Evolutionary conservation across 2,113 vertebrate genomes (phyloP).

Genomic region (Chaetura pelagica): DNA sequence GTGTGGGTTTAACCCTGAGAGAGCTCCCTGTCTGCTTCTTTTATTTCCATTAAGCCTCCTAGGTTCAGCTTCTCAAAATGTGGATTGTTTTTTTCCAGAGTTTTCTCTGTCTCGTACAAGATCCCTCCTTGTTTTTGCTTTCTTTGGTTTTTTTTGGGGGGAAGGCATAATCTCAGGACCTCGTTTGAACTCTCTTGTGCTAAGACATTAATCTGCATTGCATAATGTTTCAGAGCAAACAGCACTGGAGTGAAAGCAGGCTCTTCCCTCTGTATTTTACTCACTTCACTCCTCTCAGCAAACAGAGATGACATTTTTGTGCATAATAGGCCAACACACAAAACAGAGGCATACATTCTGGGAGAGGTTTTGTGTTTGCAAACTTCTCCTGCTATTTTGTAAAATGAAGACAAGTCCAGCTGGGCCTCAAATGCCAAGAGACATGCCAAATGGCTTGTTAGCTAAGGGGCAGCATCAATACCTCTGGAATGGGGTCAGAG

Average conservation of each 20-base stretch:
- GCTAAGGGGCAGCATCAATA: not conserved
- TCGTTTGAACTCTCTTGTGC: constrained; percentile 27
- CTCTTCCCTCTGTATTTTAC: not conserved
- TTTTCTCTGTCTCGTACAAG: not conserved
- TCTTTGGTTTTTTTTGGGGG: not conserved
- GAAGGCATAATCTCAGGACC: constrained; percentile 31
- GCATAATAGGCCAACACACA: constrained; percentile 18
- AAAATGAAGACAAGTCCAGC: constrained; percentile 3
- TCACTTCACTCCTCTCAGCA: constrained; percentile 23
- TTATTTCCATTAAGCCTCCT: not conserved
- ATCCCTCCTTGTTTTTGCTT: not conserved
- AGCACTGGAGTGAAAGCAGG: constrained; percentile 30
- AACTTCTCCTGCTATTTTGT: not conserved
- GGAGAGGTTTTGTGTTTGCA: not conserved
- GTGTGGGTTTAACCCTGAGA: not conserved
- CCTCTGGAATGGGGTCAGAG: not conserved
- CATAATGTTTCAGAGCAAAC: constrained; percentile 25
- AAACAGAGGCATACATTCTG: not conserved
- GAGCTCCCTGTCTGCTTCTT: not conserved
- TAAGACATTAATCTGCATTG: constrained; percentile 47
- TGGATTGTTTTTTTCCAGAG: not conserved
- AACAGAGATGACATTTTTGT: constrained; percentile 66
- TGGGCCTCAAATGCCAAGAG: not conserved
- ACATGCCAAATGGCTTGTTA: not conserved
- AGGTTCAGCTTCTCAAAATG: not conserved